Evolutionary conservation across 2,888 invertebrate species (phyloP).

Genomic region (Meganola albula): DNA sequence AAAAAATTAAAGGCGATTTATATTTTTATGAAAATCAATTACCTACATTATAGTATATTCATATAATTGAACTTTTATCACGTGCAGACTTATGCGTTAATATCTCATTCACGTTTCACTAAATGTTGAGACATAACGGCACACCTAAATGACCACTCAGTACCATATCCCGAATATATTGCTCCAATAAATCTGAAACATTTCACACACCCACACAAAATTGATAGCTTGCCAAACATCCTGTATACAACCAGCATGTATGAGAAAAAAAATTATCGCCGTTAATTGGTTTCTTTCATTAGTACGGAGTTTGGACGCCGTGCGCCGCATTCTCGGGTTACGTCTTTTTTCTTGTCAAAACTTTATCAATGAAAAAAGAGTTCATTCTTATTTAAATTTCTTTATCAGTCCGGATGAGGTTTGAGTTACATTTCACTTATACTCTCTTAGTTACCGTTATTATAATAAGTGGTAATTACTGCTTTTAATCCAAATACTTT

Average conservation of each 20-base stretch:
- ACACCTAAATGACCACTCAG: too few relatives aligned
- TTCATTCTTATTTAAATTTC: constrained; percentile 74
- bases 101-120: too few relatives aligned
- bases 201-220: constrained; percentile 1
- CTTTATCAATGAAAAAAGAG: constrained; percentile 76
- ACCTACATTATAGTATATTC: too few relatives aligned
- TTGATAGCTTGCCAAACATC: constrained; percentile 22
- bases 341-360: constrained; percentile 74
- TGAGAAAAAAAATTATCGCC: constrained; percentile 72
- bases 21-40: too few relatives aligned
- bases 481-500: too few relatives aligned
- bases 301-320: constrained; percentile 57
- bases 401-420: constrained; percentile 59
- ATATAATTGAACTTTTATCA: too few relatives aligned
- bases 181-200: too few relatives aligned
- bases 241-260: constrained; percentile 54
- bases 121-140: too few relatives aligned
- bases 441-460: constrained; percentile 33
- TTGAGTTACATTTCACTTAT: constrained; percentile 57
- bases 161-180: too few relatives aligned
- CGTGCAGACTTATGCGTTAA: too few relatives aligned
- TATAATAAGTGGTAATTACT: constrained; percentile 8
- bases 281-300: constrained; percentile 77
- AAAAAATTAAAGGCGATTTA: too few relatives aligned
- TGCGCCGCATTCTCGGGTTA: constrained; percentile 62